Percentiles rank a stretch among this genome's conserved stretches.
Conservation (phyloP, 2,113 vertebrate species). For the Oxyruncus cristatus region DNA sequence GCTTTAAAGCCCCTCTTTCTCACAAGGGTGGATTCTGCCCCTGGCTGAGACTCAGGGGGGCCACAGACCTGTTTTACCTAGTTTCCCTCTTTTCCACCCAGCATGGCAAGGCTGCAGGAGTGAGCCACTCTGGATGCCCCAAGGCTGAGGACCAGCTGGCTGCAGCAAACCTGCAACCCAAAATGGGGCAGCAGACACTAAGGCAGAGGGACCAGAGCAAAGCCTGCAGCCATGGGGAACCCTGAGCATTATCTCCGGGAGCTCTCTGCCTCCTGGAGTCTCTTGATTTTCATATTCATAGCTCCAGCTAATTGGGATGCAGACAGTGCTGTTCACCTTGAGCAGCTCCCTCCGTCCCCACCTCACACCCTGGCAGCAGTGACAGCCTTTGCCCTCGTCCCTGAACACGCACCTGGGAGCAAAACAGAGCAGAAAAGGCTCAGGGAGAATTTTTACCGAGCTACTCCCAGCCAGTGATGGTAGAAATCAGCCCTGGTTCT, state of each 20-base stretch:
- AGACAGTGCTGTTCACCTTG: slow-evolving; percentile 25
- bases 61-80: not conserved
- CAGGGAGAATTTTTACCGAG: not conserved
- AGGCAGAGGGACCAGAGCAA: not conserved
- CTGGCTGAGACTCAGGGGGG: not conserved
- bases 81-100: not conserved
- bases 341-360: not conserved
- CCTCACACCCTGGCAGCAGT: not conserved
- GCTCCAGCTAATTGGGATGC: slow-evolving; percentile 17
- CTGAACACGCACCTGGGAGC: not conserved
- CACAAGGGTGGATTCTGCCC: not conserved
- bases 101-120: not conserved
- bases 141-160: not conserved
- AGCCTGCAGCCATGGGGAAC: not conserved
- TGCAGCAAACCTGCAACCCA: not conserved
- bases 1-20: not conserved
- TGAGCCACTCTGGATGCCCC: not conserved
- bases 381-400: not conserved
- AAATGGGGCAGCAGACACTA: not conserved
- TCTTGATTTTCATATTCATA: not conserved
- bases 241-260: not conserved
- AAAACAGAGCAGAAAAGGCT: not conserved
- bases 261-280: not conserved
- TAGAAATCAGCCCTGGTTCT: not conserved
- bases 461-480: not conserved